These are phyloP conservation scores for Ceramica pisi DNA, from an alignment of 2,888 invertebrate genomes.

Conservation along the genomic window DNA sequence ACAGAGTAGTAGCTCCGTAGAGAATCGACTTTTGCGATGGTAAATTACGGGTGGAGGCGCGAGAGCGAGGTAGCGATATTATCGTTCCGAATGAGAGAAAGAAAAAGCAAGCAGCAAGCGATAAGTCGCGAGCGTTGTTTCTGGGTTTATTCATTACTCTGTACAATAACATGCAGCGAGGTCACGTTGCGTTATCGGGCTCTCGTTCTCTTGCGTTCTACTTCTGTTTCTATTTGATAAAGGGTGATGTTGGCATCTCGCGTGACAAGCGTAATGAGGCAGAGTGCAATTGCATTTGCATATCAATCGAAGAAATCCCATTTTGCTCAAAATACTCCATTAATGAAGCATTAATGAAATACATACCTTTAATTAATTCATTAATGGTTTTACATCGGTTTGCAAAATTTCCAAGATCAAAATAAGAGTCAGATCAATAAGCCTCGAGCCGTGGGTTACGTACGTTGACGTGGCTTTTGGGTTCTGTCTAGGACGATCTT, in stretches of 20 bases:
- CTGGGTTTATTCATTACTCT: constrained; percentile 77
- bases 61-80: constrained; percentile 67
- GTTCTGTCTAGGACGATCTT: constrained; percentile 27
- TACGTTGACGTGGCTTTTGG: constrained; percentile 11
- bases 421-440: constrained; percentile 25
- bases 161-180: constrained; percentile 73
- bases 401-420: constrained; percentile 1
- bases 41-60: constrained; percentile 52
- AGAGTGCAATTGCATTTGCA: background rate
- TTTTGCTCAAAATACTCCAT: background rate
- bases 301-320: background rate
- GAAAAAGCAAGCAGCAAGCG: constrained; percentile 57
- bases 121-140: constrained; percentile 48
- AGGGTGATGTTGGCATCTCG: constrained; percentile 35
- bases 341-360: background rate
- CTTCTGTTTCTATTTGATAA: constrained; percentile 72
- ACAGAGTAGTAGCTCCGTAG: constrained; percentile 71
- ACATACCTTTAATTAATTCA: too few relatives aligned
- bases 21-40: constrained; percentile 55
- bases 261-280: background rate
- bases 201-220: constrained; percentile 87
- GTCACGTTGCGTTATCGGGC: constrained; percentile 76
- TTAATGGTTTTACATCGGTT: background rate
- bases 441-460: background rate
- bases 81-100: constrained; percentile 53